phyloP scores from a whole-genome alignment of 2,113 vertebrate species.

The Echinops telfairi region DNA sequence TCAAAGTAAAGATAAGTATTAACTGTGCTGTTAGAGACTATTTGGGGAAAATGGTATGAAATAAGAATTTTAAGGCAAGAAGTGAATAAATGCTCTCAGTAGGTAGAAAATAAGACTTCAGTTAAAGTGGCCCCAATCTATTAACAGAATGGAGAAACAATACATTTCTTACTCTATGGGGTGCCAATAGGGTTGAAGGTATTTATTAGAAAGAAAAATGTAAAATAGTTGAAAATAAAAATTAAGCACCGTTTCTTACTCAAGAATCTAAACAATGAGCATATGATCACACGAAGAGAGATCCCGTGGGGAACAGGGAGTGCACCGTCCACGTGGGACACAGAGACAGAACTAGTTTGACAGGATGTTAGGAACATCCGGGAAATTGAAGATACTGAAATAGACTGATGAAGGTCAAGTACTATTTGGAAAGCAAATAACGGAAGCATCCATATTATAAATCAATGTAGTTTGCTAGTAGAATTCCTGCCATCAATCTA shows the following conservation, averaged over 20 bases:
- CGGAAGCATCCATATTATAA: slow-evolving; percentile 69
- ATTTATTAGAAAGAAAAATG: not conserved
- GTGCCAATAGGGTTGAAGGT: not conserved
- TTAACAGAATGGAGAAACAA: slow-evolving; percentile 41
- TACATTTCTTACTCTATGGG: not conserved
- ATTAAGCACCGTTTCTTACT: slow-evolving; percentile 39
- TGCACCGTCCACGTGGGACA: slow-evolving; percentile 15
- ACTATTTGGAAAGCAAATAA: slow-evolving; percentile 74
- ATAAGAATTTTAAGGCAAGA: slow-evolving; percentile 8
- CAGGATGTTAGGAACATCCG: slow-evolving; percentile 51
- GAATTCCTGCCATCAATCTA: slow-evolving; percentile 58
- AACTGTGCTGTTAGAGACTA: not conserved
- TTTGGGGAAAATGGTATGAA: not conserved
- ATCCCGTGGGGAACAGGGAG: not conserved
- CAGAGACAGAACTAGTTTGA: slow-evolving; percentile 74
- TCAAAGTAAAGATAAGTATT: not conserved
- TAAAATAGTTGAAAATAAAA: slow-evolving; percentile 5
- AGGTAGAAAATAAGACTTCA: not conserved
- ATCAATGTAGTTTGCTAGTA: slow-evolving; percentile 63
- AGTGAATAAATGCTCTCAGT: not conserved
- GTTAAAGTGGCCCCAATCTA: slow-evolving; percentile 28
- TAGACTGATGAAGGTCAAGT: slow-evolving; percentile 73
- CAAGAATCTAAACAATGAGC: slow-evolving; percentile 23
- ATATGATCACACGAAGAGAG: slow-evolving; percentile 44
- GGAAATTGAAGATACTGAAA: slow-evolving; percentile 59